Base-by-base conservation (phyloP, 23 tunicate species). In the Halocynthia aurantium region DNA sequence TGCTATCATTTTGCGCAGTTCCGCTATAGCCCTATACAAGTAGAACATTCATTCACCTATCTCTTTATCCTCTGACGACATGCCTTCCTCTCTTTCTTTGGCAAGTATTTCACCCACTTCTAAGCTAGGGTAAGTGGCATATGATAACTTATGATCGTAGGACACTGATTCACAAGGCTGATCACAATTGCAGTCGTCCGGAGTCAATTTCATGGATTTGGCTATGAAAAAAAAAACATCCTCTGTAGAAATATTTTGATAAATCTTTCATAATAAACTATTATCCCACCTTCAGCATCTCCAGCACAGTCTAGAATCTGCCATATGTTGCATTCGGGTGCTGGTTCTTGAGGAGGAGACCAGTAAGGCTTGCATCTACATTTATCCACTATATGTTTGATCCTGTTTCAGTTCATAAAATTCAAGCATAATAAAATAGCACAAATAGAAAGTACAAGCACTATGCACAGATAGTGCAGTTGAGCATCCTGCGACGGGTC, bases 351-450 rank as follows among this genome's bases (percentile, higher is more conserved):
- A 7, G 49, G 50, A 57, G 57, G 21, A 55, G 83, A 77, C 89
- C 89, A 84, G 89, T 78, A 79, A 13, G 89, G 89, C 65, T 72
- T 71, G 62, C 89, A 84, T 40, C 60, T 79, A 53, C 89, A 84
- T 63, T 70, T 58, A 18, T 78, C 31, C 18, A 77, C 61, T 7
- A 84, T 75, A 64, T 49, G 65, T 49, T 55, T 21, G 0, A 66
- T 20, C 12, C 89, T 84, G 77, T 18, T 31, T 31, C 44, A 31
- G 4, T 31, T 31, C 44, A 31, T 31, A 31, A 31, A 31, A 31
- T 31, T 31, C 44, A 31, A 31, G 44, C 44, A 31, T 31, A 31
- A 31, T 31, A 31, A 31, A 1, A 31, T 31, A 31, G 44, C 44
- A 31, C 1, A 31, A 31, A 31, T 31, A 31, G 44, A 31, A 31